Base-by-base conservation (phyloP, 2,113 vertebrate genomes). In the Bothrops jararaca region DNA sequence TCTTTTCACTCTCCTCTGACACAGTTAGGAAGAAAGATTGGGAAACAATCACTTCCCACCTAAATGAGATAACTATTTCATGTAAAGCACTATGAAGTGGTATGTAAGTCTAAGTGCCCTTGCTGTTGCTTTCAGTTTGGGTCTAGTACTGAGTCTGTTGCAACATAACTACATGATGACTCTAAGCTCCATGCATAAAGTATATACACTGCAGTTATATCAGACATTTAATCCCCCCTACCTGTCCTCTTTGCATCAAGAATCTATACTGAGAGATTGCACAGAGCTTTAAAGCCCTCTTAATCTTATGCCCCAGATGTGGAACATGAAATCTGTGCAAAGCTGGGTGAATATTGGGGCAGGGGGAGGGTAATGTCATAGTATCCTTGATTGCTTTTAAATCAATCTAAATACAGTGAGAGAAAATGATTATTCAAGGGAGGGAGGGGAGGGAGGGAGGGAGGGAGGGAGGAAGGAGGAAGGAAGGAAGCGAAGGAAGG, bases 381-480 rank as follows among this genome's bases (percentile, higher is more conserved):
- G 50, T 94, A 86, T 92, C 60, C 80, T 95, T 94, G 95, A 89
- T 95, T 96, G 92, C 94, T 96, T 95, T 95, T 96, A 96, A 96
- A 95, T 96, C 64, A 95, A 88, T 95, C 92, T 94, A 91, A 95
- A 86, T 92, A 91, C 50, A 89, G 56, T 93, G 95, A 74, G 91
- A 92, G 94, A 85, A 95, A 95, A 95, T 92, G 26, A 85, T 5
- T 92, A 91, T 39, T 85, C 58, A 91, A 91, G 91, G 4, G 13
- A 53, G n/a, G n/a, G n/a, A n/a, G n/a, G n/a, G n/a, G n/a, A n/a
- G n/a, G n/a, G n/a, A n/a, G n/a, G n/a, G n/a, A n/a, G n/a, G n/a
- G n/a, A n/a, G n/a, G n/a, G n/a, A n/a, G n/a, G n/a, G n/a, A n/a
- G 50, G 29, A n/a, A 15, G 13, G 13, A 15, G 86, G 24, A 50